These are phyloP conservation scores for Sarcophaga bullata DNA, from an alignment of 1,140 invertebrate genomes.

Conservation along the genomic window DNA sequence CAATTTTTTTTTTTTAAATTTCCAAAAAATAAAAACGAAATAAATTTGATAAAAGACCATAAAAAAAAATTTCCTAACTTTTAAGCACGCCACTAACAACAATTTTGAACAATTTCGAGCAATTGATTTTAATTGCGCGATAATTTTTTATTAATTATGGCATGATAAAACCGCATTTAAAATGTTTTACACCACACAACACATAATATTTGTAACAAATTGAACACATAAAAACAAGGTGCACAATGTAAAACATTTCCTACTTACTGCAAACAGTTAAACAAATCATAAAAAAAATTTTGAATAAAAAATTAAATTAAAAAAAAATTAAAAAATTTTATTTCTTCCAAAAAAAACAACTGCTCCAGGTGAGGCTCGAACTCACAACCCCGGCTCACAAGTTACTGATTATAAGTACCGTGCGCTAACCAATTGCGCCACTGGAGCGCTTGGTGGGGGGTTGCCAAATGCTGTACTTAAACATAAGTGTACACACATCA, in stretches of 20 bases:
- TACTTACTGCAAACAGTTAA: not conserved
- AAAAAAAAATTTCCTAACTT: no score
- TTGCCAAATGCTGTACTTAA: constrained; percentile 18
- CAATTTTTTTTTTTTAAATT: no score
- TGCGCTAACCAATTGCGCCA: constrained; percentile 97
- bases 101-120: no score
- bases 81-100: no score
- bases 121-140: no score
- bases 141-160: no score
- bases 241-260: not conserved
- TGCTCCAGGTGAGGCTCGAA: constrained; percentile 90
- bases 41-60: no score
- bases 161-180: no score
- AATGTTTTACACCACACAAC: no score
- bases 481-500: no score
- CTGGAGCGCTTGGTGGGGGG: constrained; percentile 72
- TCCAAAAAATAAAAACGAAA: no score
- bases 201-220: no score
- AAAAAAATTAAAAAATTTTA: constrained; percentile 14
- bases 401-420: constrained; percentile 93
- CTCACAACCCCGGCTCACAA: constrained; percentile 90
- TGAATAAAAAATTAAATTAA: constrained; percentile 35
- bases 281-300: not conserved
- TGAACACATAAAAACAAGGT: not conserved
- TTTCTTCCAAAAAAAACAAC: constrained; percentile 21